phyloP scores from a whole-genome alignment of 2,113 vertebrate species.

The Haplotaxodon microlepis region DNA sequence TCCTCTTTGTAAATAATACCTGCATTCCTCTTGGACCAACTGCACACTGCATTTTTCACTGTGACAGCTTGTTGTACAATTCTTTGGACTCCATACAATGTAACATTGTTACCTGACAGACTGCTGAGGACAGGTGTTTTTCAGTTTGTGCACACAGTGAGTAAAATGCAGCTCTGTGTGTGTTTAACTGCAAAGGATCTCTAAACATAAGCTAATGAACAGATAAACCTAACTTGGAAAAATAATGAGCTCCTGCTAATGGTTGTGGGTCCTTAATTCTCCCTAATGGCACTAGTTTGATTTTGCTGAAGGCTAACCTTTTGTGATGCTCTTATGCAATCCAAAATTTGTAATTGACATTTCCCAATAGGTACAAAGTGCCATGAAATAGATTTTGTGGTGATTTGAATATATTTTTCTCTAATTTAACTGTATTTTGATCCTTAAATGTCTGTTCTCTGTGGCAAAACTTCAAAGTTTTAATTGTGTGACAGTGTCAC shows the following conservation, averaged over 20 bases:
- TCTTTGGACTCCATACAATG: not conserved
- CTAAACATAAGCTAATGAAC: not conserved
- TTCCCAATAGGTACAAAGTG: not conserved
- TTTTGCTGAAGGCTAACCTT: not conserved
- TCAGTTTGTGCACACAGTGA: not conserved
- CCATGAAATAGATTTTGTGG: not conserved
- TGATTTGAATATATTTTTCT: not conserved
- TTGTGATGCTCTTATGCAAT: not conserved
- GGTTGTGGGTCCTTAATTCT: not conserved
- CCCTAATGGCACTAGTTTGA: not conserved
- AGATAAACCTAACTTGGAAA: not conserved
- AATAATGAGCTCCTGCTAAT: not conserved
- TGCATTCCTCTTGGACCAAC: not conserved
- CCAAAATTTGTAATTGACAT: not conserved
- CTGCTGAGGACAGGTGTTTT: constrained; percentile 19
- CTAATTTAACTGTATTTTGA: not conserved
- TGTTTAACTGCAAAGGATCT: not conserved
- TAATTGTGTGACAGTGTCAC: not conserved
- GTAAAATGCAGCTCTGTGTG: not conserved
- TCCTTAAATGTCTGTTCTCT: not conserved
- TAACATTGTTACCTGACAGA: constrained; percentile 1
- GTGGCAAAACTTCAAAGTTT: not conserved
- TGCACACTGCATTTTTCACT: not conserved
- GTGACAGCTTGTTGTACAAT: not conserved
- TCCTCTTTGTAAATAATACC: not conserved